A percentile compares a stretch with the other conserved stretches of the same genome.
Conservation (phyloP, 2,888 invertebrate species). For the Chironomus tentans region DNA sequence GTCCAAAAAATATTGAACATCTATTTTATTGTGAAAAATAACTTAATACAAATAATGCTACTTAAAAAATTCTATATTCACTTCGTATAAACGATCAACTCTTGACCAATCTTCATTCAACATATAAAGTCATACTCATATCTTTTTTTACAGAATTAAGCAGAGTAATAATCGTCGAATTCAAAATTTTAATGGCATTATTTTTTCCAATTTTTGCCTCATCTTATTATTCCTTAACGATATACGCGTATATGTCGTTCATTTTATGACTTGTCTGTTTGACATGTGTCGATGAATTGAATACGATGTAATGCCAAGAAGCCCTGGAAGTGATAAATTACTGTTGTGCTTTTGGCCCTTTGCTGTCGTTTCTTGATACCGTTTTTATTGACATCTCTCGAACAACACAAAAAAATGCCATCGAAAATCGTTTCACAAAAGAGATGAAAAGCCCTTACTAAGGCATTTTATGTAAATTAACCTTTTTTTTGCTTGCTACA, state of each 20-base stretch:
- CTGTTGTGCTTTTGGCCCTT: neutral
- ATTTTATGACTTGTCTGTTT: neutral
- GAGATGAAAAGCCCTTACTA: neutral
- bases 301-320: neutral
- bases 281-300: neutral
- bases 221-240: too few species aligned
- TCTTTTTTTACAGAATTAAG: too few species aligned
- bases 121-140: too few species aligned
- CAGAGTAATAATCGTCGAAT: neutral
- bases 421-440: neutral
- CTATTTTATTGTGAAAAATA: too few species aligned
- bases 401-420: neutral
- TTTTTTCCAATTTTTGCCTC: neutral
- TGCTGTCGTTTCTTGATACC: neutral
- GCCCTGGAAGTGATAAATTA: neutral
- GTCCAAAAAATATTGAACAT: too few species aligned
- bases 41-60: too few species aligned
- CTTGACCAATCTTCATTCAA: too few species aligned
- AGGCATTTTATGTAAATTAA: slow-evolving; percentile 3
- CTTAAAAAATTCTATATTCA: too few species aligned
- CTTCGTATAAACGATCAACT: too few species aligned
- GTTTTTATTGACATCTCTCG: neutral
- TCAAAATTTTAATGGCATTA: neutral
- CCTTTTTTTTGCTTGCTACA: neutral
- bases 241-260: neutral